A percentile compares a stretch with the other conserved stretches of the same genome.
Conservation (phyloP, 2,797 vertebrate genomes). For the Coranthus polyacanthus region DNA sequence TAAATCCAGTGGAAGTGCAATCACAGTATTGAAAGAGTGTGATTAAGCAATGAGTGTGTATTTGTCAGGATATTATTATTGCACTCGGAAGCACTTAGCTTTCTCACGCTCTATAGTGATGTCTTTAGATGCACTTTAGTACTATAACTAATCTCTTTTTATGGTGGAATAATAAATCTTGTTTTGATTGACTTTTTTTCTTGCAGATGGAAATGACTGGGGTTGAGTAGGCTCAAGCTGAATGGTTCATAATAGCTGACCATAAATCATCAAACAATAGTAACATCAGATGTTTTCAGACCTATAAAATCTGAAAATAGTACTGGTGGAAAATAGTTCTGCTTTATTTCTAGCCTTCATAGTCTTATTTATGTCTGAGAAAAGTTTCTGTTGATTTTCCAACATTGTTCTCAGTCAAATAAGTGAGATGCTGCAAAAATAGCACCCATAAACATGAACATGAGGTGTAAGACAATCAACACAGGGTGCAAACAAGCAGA, state of each 20-base stretch:
- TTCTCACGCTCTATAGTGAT: slow-evolving; percentile 3
- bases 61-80: slow-evolving; percentile 32
- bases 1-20: slow-evolving; percentile 55
- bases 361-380: too few relatives aligned
- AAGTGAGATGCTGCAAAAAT: too few relatives aligned
- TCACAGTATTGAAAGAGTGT: slow-evolving; percentile 41
- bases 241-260: background rate
- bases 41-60: slow-evolving; percentile 33
- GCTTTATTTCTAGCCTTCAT: too few relatives aligned
- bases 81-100: slow-evolving; percentile 23
- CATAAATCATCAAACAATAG: background rate
- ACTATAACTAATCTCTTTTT: slow-evolving; percentile 7
- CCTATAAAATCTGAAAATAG: too few relatives aligned
- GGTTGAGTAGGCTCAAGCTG: background rate
- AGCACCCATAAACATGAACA: too few relatives aligned
- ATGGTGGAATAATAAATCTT: slow-evolving; percentile 10
- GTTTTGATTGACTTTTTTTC: background rate
- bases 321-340: too few relatives aligned
- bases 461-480: too few relatives aligned
- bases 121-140: slow-evolving; percentile 31
- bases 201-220: background rate
- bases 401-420: too few relatives aligned
- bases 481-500: too few relatives aligned
- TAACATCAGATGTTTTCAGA: background rate
- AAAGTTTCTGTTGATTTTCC: too few relatives aligned